Evolutionary conservation across 35 echinoderm and acorn worm species (phyloP), one percentile per base, ranked within the genome.

Genomic region (Amphiura filiformis): DNA sequence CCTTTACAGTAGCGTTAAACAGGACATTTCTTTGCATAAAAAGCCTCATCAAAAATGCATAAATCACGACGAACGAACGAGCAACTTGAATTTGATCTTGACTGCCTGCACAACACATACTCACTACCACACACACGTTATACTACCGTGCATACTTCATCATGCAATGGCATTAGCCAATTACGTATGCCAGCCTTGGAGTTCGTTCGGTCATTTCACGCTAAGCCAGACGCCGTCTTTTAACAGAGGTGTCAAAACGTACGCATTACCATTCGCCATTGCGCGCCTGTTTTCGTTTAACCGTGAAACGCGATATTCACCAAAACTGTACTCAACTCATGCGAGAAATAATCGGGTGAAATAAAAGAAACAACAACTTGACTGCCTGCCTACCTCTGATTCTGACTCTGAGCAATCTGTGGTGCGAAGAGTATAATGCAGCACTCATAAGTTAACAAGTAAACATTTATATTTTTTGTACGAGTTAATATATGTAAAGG

Each of bases 281-380:
- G 83, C 35, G 49, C 83, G 83, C 34, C 34, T 85, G 49, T 85
- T 56, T 61, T 85, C 65, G 70, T 34, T 39, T 91, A 76, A 91
- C 82, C 82, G 89, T 91, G 77, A 91, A 91, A 91, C 82, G 35
- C 81, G 82, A 91, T 85, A 84, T 77, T 85, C 56, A 91, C 37
- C 64, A 85, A 85, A 85, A 79, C 85, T 77, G 81, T 84, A 39
- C 31, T 84, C 89, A 84, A 91, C 13, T 49, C 82, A 81, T 76
- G 89, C 89, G 89, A 52, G 49, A 91, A 91, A 84, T 85, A 52
- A 77, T 70, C 26, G 28, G 44, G 44, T n/a, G n/a, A n/a, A n/a
- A n/a, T n/a, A n/a, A n/a, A n/a, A n/a, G n/a, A n/a, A n/a, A n/a
- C n/a, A n/a, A n/a, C n/a, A n/a, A n/a, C n/a, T n/a, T n/a, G n/a